Evolutionary conservation across 1,140 invertebrate genomes (phyloP).

Genomic region (Drosophila kikkawai): DNA sequence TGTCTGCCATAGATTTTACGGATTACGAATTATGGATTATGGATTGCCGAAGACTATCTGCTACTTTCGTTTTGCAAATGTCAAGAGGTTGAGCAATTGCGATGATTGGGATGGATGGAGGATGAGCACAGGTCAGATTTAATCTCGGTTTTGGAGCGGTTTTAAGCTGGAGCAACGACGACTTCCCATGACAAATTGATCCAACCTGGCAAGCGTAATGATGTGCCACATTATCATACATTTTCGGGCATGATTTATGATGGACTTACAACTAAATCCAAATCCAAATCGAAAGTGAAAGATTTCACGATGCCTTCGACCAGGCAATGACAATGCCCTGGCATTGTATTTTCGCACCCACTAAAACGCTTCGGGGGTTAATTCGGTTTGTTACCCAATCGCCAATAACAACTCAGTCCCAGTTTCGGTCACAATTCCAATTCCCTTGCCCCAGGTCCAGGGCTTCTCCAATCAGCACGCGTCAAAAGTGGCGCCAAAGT

Average conservation of each 20-base stretch:
- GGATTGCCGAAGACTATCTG: slow-evolving; percentile 8
- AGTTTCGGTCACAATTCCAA: slow-evolving; percentile 6
- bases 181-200: slow-evolving; percentile 56
- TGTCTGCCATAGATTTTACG: slow-evolving; percentile 55
- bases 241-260: slow-evolving; percentile 46
- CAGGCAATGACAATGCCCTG: slow-evolving; percentile 47
- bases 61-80: slow-evolving; percentile 68
- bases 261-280: slow-evolving; percentile 37
- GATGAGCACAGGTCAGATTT: slow-evolving; percentile 33
- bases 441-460: slow-evolving; percentile 26
- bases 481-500: slow-evolving; percentile 72
- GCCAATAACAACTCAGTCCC: neutral
- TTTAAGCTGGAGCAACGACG: slow-evolving; percentile 27
- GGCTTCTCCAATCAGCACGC: slow-evolving; percentile 56
- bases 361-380: slow-evolving; percentile 25
- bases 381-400: slow-evolving; percentile 26
- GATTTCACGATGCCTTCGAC: slow-evolving; percentile 39
- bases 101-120: slow-evolving; percentile 24
- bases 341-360: slow-evolving; percentile 51
- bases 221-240: slow-evolving; percentile 52
- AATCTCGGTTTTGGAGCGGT: slow-evolving; percentile 2
- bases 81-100: slow-evolving; percentile 65
- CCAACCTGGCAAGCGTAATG: slow-evolving; percentile 46
- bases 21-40: slow-evolving; percentile 18
- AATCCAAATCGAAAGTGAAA: slow-evolving; percentile 51